A percentile compares a stretch with the other conserved stretches of the same genome.
These are phyloP conservation scores for Rhadina sibilatrix DNA, from an alignment of 2,113 vertebrate species.

Conservation along the genomic window DNA sequence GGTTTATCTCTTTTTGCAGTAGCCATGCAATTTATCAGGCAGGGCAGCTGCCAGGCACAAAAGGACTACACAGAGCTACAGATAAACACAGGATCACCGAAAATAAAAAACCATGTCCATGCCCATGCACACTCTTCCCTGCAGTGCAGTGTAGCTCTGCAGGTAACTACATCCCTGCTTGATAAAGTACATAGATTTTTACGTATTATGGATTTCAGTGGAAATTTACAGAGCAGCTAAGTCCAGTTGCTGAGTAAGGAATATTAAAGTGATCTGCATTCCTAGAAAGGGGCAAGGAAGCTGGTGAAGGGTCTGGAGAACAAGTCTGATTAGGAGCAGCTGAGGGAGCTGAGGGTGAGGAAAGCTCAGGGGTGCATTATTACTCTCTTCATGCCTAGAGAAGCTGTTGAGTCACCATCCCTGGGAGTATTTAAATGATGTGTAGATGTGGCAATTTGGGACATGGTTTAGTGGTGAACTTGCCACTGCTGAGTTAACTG, in stretches of 20 bases:
- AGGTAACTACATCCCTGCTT: background rate
- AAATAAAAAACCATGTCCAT: background rate
- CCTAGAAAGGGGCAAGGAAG: background rate
- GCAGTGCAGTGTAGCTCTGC: background rate
- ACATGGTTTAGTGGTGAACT: background rate
- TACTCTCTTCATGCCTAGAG: background rate
- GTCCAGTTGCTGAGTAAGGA: background rate
- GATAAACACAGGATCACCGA: background rate
- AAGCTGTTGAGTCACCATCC: background rate
- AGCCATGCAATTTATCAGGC: conserved; percentile 23
- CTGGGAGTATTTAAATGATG: background rate
- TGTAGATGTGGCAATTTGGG: background rate
- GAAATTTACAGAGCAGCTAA: background rate
- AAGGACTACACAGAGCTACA: background rate
- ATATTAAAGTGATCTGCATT: background rate
- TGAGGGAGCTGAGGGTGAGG: background rate
- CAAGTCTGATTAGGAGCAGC: background rate
- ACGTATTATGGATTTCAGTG: background rate
- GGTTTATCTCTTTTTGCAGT: conserved; percentile 42
- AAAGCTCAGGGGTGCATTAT: background rate
- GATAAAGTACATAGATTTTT: background rate
- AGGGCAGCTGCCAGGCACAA: conserved; percentile 26
- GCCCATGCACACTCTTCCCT: background rate
- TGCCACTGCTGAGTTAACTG: background rate
- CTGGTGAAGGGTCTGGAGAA: background rate